Evolutionary conservation across 2,797 vertebrate species (phyloP).

Genomic region (Scomberomorus guttatus): DNA sequence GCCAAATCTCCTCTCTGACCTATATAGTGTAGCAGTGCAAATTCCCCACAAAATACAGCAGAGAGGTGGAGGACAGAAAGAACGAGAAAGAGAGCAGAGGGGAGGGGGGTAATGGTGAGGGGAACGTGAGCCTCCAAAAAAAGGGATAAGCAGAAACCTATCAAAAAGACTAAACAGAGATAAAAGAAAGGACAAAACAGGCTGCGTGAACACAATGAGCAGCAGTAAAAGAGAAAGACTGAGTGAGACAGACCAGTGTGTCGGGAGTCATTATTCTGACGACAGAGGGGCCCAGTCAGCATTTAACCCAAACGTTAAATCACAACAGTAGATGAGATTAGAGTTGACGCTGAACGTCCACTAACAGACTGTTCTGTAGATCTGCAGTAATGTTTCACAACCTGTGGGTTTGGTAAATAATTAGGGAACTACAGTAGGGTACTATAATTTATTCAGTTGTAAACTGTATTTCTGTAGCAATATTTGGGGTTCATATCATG

Average conservation of each 20-base stretch:
- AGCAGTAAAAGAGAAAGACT: slow-evolving; percentile 34
- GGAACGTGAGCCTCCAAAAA: slow-evolving; percentile 4
- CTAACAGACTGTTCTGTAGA: background rate
- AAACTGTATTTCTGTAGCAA: background rate
- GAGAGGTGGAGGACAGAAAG: slow-evolving; percentile 51
- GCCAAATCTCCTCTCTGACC: slow-evolving; percentile 83
- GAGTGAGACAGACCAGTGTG: slow-evolving; percentile 45
- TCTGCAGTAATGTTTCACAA: slow-evolving; percentile 8
- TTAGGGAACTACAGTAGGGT: background rate
- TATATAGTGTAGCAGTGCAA: slow-evolving; percentile 72
- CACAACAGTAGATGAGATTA: slow-evolving; percentile 39
- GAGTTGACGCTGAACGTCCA: slow-evolving; percentile 1
- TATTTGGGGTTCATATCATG: background rate
- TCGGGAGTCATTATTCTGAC: slow-evolving; percentile 66
- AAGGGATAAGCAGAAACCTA: slow-evolving; percentile 44
- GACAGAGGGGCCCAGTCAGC: slow-evolving; percentile 60
- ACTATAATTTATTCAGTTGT: background rate
- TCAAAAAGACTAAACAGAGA: slow-evolving; percentile 47
- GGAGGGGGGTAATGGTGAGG: background rate
- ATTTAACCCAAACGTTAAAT: slow-evolving; percentile 37
- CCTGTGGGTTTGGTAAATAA: slow-evolving; percentile 4
- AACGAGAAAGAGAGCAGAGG: slow-evolving; percentile 1
- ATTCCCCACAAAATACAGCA: slow-evolving; percentile 66
- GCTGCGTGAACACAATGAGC: slow-evolving; percentile 47
- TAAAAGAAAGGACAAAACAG: slow-evolving; percentile 52